Evolutionary conservation across 2,797 vertebrate species (phyloP), one percentile per base, ranked within the genome.

Genomic region (Hylomyscus alleni): DNA sequence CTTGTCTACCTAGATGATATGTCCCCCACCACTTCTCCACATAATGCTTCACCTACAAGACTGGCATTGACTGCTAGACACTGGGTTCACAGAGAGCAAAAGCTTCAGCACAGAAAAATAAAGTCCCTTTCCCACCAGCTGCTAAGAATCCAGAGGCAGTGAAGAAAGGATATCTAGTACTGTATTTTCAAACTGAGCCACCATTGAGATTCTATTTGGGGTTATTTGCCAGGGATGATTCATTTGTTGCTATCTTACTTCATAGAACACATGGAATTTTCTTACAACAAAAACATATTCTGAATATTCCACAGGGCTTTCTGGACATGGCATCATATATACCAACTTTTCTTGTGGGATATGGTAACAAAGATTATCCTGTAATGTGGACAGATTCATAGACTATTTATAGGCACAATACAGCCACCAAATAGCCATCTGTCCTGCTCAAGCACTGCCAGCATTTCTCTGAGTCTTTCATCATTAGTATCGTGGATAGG

Each of bases 111-210:
- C 22, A 50, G 26, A 77, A 86, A 56, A 83, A 69, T 6, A 52
- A 82, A 78, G 22, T 50, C n/a, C 6, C 3, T 87, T 95, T 96
- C 90, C 37, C 69, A 75, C 9, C 12, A 62, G 65, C 73, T 94
- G 78, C 52, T 83, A 44, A 83, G 60, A 94, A 85, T 13, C 54
- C 62, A 93, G 22, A 72, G 37, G 78, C 67, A 95, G 82, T 52
- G 60, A 82, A 82, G 82, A 13, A 73, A 95, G 67, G 15, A 0
- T 85, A 54, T 80, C 75, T 85, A 69, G 19, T 29, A 24, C 20
- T 91, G 3, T 83, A 87, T 95, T 19, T 86, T 93, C 77, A 94
- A 89, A 91, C 52, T 92, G 78, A 95, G 52, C 20, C 56, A 67
- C 40, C 73, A 37, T 92, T 81, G 40, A 26, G 20, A 6, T 80